phyloP scores from a whole-genome alignment of 92 coral and sea anemone species.

The Zoanthus sociatus region DNA sequence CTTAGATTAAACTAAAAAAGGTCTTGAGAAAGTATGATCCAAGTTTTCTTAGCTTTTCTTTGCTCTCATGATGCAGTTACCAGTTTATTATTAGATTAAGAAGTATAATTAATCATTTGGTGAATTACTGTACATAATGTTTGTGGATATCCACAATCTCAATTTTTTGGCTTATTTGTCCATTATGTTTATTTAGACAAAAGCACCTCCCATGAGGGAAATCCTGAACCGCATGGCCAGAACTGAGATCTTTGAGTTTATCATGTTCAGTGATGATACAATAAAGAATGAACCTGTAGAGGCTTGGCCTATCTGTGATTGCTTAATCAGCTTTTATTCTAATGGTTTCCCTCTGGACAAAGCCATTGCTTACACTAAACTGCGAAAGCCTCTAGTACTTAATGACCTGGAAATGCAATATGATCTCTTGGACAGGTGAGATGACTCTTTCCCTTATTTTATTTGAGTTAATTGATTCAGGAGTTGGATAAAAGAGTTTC shows the following conservation, averaged over 20 bases:
- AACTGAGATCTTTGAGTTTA: constrained; percentile 89
- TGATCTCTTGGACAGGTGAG: constrained; percentile 85
- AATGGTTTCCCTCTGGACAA: constrained; percentile 94
- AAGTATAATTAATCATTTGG: too few relatives aligned
- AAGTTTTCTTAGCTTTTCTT: too few relatives aligned
- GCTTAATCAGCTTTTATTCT: constrained; percentile 91
- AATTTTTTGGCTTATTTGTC: too few relatives aligned
- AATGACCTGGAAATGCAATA: constrained; percentile 96
- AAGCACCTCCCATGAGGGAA: constrained; percentile 98
- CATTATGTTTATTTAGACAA: constrained; percentile 60
- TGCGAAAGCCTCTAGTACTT: constrained; percentile 85
- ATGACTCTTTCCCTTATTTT: neutral
- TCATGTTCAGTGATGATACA: constrained; percentile 87
- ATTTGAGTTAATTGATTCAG: too few relatives aligned
- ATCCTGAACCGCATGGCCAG: constrained; percentile 81
- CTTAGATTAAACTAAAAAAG: too few relatives aligned
- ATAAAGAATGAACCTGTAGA: constrained; percentile 85
- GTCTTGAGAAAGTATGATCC: too few relatives aligned
- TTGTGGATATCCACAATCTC: too few relatives aligned
- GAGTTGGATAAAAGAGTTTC: too few relatives aligned
- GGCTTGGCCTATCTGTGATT: constrained; percentile 94
- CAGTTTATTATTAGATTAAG: too few relatives aligned
- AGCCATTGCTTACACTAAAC: constrained; percentile 88
- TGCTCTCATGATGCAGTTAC: too few relatives aligned
- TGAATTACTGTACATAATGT: too few relatives aligned